Evolutionary conservation across 2,113 vertebrate species (phyloP).

Genomic region (Glareola pratincola): DNA sequence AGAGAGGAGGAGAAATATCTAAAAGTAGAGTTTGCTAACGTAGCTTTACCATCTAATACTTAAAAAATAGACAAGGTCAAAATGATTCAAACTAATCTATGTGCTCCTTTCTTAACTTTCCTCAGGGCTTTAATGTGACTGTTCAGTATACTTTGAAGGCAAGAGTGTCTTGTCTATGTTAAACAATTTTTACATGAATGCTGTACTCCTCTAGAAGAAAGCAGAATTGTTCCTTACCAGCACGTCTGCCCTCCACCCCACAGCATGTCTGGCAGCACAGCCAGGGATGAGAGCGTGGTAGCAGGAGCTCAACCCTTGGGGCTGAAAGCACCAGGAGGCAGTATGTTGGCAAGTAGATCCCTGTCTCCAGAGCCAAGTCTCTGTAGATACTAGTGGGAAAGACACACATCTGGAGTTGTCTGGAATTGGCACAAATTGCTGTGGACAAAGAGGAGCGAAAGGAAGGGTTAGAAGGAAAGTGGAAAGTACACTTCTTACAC

Average conservation of each 20-base stretch:
- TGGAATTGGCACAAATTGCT: conserved; percentile 15
- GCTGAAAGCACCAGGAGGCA: not conserved
- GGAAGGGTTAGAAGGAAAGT: conserved; percentile 23
- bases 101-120: not conserved
- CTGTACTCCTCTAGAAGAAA: not conserved
- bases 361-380: not conserved
- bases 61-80: not conserved
- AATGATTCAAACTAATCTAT: not conserved
- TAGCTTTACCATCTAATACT: not conserved
- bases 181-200: not conserved
- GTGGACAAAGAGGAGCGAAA: not conserved
- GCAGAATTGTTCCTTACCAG: not conserved
- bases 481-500: not conserved
- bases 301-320: not conserved
- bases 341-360: not conserved
- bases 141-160: not conserved
- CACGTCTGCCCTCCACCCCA: not conserved
- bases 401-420: not conserved
- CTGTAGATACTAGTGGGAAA: conserved; percentile 33
- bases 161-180: not conserved
- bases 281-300: not conserved
- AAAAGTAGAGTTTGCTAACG: not conserved
- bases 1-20: not conserved
- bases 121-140: not conserved
- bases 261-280: not conserved